Evolutionary conservation across 1,140 invertebrate species (phyloP), one percentile per base, ranked within the genome.

Genomic region (Pseudomyrmex pallidus): DNA sequence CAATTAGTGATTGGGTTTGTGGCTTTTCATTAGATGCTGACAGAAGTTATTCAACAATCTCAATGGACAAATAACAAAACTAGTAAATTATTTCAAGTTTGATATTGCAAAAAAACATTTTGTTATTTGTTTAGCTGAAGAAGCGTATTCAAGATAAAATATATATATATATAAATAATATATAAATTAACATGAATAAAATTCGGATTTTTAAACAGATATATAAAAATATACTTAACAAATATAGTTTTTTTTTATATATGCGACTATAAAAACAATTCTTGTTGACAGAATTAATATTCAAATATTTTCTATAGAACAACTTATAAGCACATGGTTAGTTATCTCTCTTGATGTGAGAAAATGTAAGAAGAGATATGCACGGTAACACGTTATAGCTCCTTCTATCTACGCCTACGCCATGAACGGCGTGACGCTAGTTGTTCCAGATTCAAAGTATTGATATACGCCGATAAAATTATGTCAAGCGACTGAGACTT

Each of bases 381-480:
- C 46, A 25, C 57, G 59, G n/a, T 20, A 63, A 25, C 10, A 63
- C 57, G 48, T 70, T 44, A 61, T 48, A 59, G 66, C 10, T 73
- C 46, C 67, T 73, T 50, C 54, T 17, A 80, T 80, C 22, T 57
- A 57, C 44, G 17, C 46, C 54, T 35, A 48, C 17, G 54, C 12
- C 44, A 15, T n/a, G 0, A 80, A 61, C 35, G 35, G 5, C 35
- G 44, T 80, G 73, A 74, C 44, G 67, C 44, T 68, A 15, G 54
- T 48, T 59, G 77, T 59, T 61, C 64, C 15, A 80, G 67, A 73
- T 73, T 72, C 25, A 61, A 57, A 57, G 63, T 74, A 62, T 63
- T 48, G 62, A 72, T 72, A 54, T 66, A 63, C 62, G 48, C 63
- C 67, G 68, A 76, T 82, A 22, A 64, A 48, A 80, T 80, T 70